Evolutionary conservation across 2,113 vertebrate species (phyloP).

Genomic region (Spea bombifrons): DNA sequence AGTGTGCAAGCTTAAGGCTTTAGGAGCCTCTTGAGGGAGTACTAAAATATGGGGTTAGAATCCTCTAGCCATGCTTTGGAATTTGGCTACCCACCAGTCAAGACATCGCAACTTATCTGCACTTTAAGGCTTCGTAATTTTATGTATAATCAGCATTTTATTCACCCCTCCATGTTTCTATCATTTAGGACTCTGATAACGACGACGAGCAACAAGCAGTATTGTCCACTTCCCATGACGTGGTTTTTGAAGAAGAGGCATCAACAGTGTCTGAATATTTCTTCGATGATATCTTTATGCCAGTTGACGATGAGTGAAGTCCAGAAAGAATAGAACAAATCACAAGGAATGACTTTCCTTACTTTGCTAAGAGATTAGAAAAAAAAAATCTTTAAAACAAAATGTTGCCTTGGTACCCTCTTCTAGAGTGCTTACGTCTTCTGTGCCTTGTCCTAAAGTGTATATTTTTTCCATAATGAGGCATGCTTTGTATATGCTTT

Average conservation of each 20-base stretch:
- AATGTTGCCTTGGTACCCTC: constrained; percentile 1
- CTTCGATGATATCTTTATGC: constrained; percentile 89
- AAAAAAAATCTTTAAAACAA: neutral
- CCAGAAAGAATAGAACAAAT: constrained; percentile 40
- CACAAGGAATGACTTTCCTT: no score
- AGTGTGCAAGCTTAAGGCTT: neutral
- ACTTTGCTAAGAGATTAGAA: no score
- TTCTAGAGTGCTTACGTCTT: neutral
- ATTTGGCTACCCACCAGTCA: no score
- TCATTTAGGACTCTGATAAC: constrained; percentile 57
- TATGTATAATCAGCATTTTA: no score
- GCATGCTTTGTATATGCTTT: neutral
- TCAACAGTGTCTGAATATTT: constrained; percentile 83
- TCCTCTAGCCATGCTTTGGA: no score
- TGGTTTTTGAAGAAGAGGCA: constrained; percentile 67
- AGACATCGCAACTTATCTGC: no score
- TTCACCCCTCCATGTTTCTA: constrained; percentile 6
- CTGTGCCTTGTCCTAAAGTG: neutral
- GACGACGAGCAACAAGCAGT: constrained; percentile 37
- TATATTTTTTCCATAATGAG: constrained; percentile 2
- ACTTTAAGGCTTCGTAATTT: no score
- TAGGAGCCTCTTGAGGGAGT: no score
- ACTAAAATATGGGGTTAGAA: no score
- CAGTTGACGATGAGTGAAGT: constrained; percentile 73
- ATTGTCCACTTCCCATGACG: constrained; percentile 41